Conservation (phyloP, 2,888 invertebrate species). For the Ischnura elegans region DNA sequence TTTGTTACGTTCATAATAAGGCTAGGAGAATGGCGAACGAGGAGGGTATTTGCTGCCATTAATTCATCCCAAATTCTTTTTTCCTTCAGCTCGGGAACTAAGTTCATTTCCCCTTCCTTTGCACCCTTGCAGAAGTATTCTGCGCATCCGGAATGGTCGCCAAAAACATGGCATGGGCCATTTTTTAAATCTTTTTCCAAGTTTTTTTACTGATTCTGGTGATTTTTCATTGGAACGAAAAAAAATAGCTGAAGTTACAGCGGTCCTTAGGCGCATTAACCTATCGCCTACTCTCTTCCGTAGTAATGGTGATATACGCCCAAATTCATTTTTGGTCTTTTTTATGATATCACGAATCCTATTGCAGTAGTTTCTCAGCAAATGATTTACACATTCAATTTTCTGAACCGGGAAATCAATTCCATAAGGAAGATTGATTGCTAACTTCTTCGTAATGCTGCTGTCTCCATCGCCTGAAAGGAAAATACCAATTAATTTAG, state of each 20-base stretch:
- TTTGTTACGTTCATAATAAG: conserved; percentile 68
- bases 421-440: neutral
- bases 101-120: conserved; percentile 66
- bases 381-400: neutral
- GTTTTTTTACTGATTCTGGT: neutral
- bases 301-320: neutral
- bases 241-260: conserved; percentile 65
- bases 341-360: conserved; percentile 54
- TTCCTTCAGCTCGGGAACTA: conserved; percentile 40
- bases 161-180: conserved; percentile 69
- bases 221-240: conserved; percentile 6
- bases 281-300: conserved; percentile 33
- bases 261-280: conserved; percentile 45
- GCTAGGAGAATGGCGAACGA: conserved; percentile 65
- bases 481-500: no score
- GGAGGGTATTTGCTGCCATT: conserved; percentile 49
- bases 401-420: conserved; percentile 7
- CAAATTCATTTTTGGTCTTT: conserved; percentile 26
- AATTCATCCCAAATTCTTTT: conserved; percentile 68
- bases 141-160: conserved; percentile 68
- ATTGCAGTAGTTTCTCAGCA: neutral
- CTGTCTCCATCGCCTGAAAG: conserved; percentile 34
- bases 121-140: conserved; percentile 67
- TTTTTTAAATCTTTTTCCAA: conserved; percentile 61
- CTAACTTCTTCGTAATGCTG: neutral